Evolutionary conservation across 2,797 vertebrate species (phyloP), one percentile per base, ranked within the genome.

Genomic region (Anabas testudineus): DNA sequence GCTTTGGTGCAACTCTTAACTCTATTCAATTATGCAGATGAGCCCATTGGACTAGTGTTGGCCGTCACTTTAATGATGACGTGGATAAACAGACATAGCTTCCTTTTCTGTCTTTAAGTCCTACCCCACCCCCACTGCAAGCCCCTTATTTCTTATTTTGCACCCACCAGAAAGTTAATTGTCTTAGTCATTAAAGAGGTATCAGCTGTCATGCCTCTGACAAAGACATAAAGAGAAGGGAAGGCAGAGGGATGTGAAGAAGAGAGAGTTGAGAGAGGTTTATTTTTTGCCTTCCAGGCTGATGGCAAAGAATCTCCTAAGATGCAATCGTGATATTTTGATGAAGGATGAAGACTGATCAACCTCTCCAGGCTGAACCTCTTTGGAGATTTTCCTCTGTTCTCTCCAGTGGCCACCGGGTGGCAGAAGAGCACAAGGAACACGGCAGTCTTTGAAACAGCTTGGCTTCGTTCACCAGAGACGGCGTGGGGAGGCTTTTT

Each of bases 401-500:
- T 93, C 83, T 87, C 49, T 54, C 45, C 1, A 37, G 74, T 39
- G 67, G 45, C 92, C 94, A 93, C 93, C 85, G 83, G 94, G 93
- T 93, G 94, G 93, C 94, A 93, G 87, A 93, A 94, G 91, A 94
- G 92, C 74, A 94, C 93, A 93, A 88, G 92, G 85, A 92, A 94
- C 90, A 74, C 68, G 28, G 3, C 19, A 26, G 39, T 61, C 67
- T 70, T 87, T 84, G 63, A 71, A 82, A 67, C 14, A 2, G 54
- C 71, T 41, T 67, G 16, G 62, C 70, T 84, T 78, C 57, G 39
- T 52, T 78, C 59, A 63, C 64, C 67, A 72, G 58, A 86, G 81
- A 80, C 16, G 8, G 59, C 9, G 6, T 67, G 32, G 21, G 62
- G 45, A 71, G 68, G 67, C 49, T 81, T 78, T 49, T 42, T 71